These are phyloP conservation scores for Leucophenga maculata DNA, from an alignment of 2,888 invertebrate genomes.

Conservation along the genomic window DNA sequence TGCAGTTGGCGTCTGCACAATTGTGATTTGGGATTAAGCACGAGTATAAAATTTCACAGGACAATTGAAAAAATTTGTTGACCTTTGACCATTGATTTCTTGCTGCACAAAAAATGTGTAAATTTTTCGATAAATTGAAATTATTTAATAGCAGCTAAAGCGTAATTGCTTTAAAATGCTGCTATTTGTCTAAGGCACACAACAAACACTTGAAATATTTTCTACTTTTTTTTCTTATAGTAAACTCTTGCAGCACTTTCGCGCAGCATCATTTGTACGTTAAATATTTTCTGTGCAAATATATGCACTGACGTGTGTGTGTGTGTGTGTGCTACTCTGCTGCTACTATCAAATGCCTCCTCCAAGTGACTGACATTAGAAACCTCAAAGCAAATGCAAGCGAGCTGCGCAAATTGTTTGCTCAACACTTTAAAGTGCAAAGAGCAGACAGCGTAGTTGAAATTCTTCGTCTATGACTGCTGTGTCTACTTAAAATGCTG, in stretches of 20 bases:
- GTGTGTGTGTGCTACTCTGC: background rate
- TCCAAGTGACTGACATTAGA: slow-evolving; percentile 4
- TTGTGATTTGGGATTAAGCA: slow-evolving; percentile 65
- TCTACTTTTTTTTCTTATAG: too few relatives aligned
- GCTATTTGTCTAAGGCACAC: slow-evolving; percentile 6
- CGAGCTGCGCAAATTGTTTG: slow-evolving; percentile 9
- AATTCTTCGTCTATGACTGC: too few relatives aligned
- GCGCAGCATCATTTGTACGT: slow-evolving; percentile 12
- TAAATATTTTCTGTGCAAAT: slow-evolving; percentile 23
- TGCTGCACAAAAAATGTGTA: background rate
- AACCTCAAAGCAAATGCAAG: slow-evolving; percentile 24
- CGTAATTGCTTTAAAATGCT: slow-evolving; percentile 15
- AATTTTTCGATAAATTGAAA: slow-evolving; percentile 12
- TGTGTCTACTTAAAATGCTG: too few relatives aligned
- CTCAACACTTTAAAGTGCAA: slow-evolving; percentile 21
- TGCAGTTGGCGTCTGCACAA: slow-evolving; percentile 38
- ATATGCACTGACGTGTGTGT: background rate
- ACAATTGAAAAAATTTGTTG: slow-evolving; percentile 63
- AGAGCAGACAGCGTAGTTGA: background rate
- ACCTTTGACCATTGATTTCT: slow-evolving; percentile 63
- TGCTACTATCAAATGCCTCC: too few relatives aligned
- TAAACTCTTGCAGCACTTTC: background rate
- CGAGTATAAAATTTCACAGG: slow-evolving; percentile 41
- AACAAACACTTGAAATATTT: slow-evolving; percentile 1
- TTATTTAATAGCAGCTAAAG: slow-evolving; percentile 12